Evolutionary conservation across 2,113 vertebrate genomes (phyloP).

Genomic region (Rhadina sibilatrix): DNA sequence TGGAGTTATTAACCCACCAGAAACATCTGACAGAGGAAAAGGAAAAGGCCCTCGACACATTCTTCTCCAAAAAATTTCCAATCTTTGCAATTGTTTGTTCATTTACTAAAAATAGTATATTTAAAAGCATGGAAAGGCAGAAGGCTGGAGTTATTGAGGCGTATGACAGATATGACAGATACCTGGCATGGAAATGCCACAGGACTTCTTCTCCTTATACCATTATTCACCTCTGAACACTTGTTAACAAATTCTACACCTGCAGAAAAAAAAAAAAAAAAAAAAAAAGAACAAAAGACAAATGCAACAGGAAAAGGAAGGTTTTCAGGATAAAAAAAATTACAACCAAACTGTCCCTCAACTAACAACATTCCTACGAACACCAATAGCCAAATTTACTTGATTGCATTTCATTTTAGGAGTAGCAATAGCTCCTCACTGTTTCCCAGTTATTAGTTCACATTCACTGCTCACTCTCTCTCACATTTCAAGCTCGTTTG

Average conservation of each 20-base stretch:
- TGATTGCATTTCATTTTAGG: not conserved
- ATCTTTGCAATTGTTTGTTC: not conserved
- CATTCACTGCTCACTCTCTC: not conserved
- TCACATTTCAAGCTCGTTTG: not conserved
- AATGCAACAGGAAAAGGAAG: not conserved
- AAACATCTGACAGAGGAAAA: not conserved
- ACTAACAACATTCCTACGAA: not conserved
- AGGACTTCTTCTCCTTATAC: not conserved
- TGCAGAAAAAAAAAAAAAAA: not conserved
- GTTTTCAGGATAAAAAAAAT: not conserved
- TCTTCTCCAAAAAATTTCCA: not conserved
- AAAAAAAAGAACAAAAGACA: not conserved
- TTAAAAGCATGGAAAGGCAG: not conserved
- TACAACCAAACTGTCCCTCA: not conserved
- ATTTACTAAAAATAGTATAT: not conserved
- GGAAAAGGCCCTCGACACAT: not conserved
- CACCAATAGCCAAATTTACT: not conserved
- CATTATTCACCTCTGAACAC: not conserved
- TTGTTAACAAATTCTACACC: not conserved
- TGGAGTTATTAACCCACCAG: constrained; percentile 63
- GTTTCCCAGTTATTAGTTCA: not conserved
- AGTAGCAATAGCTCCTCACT: not conserved
- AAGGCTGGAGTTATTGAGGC: not conserved
- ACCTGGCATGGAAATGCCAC: not conserved
- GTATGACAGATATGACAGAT: not conserved